Percentiles rank a stretch among this genome's conserved stretches.
phyloP scores from a whole-genome alignment of 2,888 invertebrate genomes.

The Ganaspis brasiliensis region DNA sequence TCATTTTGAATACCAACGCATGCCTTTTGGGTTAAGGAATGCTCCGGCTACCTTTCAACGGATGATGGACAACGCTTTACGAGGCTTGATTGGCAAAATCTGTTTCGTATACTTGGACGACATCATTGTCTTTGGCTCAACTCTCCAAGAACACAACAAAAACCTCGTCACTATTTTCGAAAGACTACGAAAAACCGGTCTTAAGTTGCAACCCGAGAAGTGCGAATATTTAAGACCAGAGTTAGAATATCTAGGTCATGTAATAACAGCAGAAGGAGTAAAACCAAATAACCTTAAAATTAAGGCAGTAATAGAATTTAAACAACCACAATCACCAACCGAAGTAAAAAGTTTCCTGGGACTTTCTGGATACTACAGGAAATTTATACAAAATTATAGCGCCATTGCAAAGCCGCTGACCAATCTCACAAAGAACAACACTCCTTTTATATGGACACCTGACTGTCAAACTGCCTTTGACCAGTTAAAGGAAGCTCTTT shows the following conservation, averaged over 20 bases:
- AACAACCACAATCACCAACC: neutral
- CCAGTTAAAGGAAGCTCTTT: neutral
- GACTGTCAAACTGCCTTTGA: neutral
- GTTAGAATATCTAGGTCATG: slow-evolving; percentile 6
- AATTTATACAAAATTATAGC: slow-evolving; percentile 14
- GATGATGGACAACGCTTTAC: neutral
- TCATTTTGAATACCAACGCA: slow-evolving; percentile 47
- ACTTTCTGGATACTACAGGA: neutral
- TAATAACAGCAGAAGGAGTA: neutral
- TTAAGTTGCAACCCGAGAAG: slow-evolving; percentile 28
- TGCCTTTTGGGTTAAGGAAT: slow-evolving; percentile 36
- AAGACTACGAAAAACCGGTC: slow-evolving; percentile 8
- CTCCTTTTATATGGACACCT: neutral
- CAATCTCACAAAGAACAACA: neutral
- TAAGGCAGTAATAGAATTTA: slow-evolving; percentile 25
- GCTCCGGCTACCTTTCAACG: slow-evolving; percentile 38
- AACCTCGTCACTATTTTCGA: slow-evolving; percentile 3
- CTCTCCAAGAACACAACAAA: slow-evolving; percentile 28
- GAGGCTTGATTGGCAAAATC: neutral
- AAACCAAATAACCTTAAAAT: slow-evolving; percentile 27
- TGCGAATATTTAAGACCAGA: slow-evolving; percentile 37
- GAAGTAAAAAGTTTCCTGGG: slow-evolving; percentile 1
- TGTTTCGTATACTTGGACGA: slow-evolving; percentile 3
- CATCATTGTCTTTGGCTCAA: slow-evolving; percentile 25
- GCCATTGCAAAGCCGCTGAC: slow-evolving; percentile 25